Evolutionary conservation across 2,113 vertebrate species (phyloP), one percentile per base, ranked within the genome.

Genomic region (Lophura nycthemera): DNA sequence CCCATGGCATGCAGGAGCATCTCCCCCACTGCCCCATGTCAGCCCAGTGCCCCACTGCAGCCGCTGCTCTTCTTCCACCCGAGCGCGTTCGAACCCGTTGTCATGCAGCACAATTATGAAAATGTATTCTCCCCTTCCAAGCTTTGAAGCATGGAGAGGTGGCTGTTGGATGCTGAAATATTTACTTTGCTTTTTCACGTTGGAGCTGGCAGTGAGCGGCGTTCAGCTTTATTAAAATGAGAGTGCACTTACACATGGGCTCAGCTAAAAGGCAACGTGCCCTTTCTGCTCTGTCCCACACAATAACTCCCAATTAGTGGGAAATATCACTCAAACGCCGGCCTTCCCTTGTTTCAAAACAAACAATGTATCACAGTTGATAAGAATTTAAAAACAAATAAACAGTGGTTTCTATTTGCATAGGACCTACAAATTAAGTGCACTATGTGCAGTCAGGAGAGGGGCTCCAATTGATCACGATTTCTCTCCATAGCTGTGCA

Each of bases 361-460:
- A 80, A 81, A 42, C 29, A 84, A 12, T 50, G 2, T 42, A 59
- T 90, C 20, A 8, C 40, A 13, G 16, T n/a, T 61, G 81, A 72
- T 73, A 80, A 84, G 54, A 17, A 79, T 70, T 92, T 76, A 36
- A 86, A 90, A 76, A 29, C 66, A 92, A n/a, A 75, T 42, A 52
- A 92, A 47, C 34, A 75, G 54, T 3, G 36, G 12, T 36, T 89
- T 20, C 13, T 65, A 25, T 89, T 83, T 89, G 56, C 67, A 32
- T 30, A n/a, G 90, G 42, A 72, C n/a, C 63, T 45, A 65, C 47
- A 65, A 16, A 93, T 84, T 36, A 69, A 78, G 30, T n/a, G 66
- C 70, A 30, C 69, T 18, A 0, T 4, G 8, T n/a, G 71, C 43
- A 36, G 47, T 24, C 47, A 15, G 65, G n/a, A 69, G 54, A 65